Evolutionary conservation across 2,888 invertebrate genomes (phyloP).

Genomic region (Willowsia nigromaculata): DNA sequence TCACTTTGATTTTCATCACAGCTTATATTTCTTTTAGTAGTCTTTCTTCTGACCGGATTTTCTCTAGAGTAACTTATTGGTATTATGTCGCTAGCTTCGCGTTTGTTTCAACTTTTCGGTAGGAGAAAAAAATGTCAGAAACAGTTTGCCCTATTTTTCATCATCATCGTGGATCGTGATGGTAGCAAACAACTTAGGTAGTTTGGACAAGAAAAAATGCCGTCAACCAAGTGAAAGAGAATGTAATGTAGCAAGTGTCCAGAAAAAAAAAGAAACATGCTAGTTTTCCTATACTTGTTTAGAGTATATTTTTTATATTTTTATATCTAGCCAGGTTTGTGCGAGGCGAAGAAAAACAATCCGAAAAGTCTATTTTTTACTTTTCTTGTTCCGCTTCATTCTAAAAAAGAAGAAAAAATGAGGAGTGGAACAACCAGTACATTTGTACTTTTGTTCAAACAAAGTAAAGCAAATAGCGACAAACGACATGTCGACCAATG

Average conservation of each 20-base stretch:
- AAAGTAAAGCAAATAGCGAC: background rate
- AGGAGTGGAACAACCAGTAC: background rate
- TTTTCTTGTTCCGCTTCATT: background rate
- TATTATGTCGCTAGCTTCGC: background rate
- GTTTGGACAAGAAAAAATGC: background rate
- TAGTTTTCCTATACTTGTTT: background rate
- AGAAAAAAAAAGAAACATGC: background rate
- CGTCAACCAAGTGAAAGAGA: background rate
- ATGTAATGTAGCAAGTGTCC: background rate
- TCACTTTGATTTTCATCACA: conserved; percentile 18
- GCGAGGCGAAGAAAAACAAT: background rate
- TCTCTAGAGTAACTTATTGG: background rate
- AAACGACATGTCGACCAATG: conserved; percentile 17
- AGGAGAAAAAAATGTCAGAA: conserved; percentile 27
- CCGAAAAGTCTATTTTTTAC: background rate
- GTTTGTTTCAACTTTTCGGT: background rate
- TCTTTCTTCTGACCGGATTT: background rate
- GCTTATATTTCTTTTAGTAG: background rate
- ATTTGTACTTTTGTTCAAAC: background rate
- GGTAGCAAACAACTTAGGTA: background rate
- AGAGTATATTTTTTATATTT: background rate
- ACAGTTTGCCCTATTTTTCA: conserved; percentile 12
- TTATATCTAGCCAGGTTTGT: too few relatives aligned
- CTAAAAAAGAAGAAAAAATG: background rate
- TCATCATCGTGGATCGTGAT: background rate